Base-by-base conservation (phyloP, 2,797 vertebrate genomes). In the Coregonus ussuriensis region DNA sequence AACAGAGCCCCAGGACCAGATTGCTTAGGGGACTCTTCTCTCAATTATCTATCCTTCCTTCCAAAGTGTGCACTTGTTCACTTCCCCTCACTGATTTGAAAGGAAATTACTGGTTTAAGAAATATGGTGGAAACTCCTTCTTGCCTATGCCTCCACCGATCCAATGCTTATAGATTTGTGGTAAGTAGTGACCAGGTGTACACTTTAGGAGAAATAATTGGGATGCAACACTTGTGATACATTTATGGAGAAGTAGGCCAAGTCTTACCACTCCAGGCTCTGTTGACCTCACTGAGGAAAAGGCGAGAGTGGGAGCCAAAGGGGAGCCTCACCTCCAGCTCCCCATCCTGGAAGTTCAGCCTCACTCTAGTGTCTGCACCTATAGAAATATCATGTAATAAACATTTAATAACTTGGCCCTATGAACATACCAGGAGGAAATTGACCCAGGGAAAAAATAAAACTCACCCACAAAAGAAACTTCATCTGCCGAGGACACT, bases 281-380 rank as follows among this genome's bases (percentile, higher is more conserved):
- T 93, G 88, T 93, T 90, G 51, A 96, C 93, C 89, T 96, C 95
- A 1, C 91, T 89, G 70, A 98, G 94, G 87, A 99, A 98, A 0
- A 83, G 86, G 13, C 96, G 95, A 0, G 96, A 96, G 62, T 96
- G 96, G 0, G 97, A 98, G 9, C 98, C 97, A 31, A 99, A 99
- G 0, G 97, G 97, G 51, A 98, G 88, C 52, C 72, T 94, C 78
- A 98, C 90, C 3, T 90, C 81, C 47, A 98, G 79, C 0, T 84
- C 91, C 2, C 91, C 87, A 0, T 93, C 91, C 0, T 74, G 88
- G 3, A 93, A 95, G 29, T 85, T 91, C 16, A 99, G 81, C 89
- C 83, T 94, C 37, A 99, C 81, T 0, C 93, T 95, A 81, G 96
- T 95, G 71, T 99, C 97, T 0, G 96, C 94, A 33, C 98, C 98